Conservation (phyloP, 35 echinoderm and acorn worm species). For the Strongylocentrotus purpuratus region DNA sequence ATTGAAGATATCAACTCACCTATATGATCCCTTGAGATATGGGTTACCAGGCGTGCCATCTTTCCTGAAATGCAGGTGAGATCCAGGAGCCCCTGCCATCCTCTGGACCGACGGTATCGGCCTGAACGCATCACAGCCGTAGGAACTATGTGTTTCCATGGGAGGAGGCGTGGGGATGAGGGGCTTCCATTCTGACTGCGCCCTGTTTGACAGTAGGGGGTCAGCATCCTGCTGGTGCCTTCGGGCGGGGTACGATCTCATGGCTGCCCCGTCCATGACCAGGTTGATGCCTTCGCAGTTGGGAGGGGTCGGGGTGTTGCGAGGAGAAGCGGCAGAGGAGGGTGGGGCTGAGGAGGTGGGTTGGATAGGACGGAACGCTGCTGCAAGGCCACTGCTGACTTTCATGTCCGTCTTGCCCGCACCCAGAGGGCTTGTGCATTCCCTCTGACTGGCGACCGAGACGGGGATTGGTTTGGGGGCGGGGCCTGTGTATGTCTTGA, state of each 20-base stretch:
- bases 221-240: not conserved
- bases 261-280: constrained; percentile 41
- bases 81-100: constrained; percentile 34
- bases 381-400: constrained; percentile 33
- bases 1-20: not conserved
- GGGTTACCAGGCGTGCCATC: constrained; percentile 43
- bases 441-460: not conserved
- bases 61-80: constrained; percentile 1
- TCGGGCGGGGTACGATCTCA: not conserved
- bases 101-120: constrained; percentile 65
- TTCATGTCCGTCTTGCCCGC: constrained; percentile 7
- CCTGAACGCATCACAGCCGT: constrained; percentile 25
- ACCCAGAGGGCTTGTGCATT: constrained; percentile 35
- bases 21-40: constrained; percentile 32
- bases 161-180: constrained; percentile 30
- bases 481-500: not conserved
- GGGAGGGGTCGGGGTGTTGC: not conserved
- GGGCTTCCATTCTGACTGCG: constrained; percentile 19
- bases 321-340: not conserved
- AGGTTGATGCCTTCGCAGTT: constrained; percentile 12
- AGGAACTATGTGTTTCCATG: not conserved
- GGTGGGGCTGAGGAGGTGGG: not conserved
- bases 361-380: constrained; percentile 37
- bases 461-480: constrained; percentile 36
- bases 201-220: not conserved